phyloP scores from a whole-genome alignment of 2,888 invertebrate genomes.

The Panzeria rudis region DNA sequence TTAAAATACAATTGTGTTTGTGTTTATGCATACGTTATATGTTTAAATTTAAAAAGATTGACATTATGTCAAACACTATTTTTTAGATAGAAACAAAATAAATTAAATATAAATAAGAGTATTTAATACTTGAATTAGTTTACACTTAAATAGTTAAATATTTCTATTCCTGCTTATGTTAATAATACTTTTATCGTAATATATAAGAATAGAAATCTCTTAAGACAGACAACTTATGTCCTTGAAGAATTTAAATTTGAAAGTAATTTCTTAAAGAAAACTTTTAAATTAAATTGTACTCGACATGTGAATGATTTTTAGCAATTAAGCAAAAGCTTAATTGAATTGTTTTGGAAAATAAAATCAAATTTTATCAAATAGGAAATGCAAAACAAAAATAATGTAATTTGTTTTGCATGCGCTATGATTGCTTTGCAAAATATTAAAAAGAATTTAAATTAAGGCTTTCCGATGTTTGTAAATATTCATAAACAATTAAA shows the following conservation, averaged over 20 bases:
- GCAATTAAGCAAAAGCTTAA: slow-evolving; percentile 38
- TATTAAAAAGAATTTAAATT: background rate
- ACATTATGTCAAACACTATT: slow-evolving; percentile 56
- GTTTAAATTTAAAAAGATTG: slow-evolving; percentile 40
- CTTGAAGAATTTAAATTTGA: slow-evolving; percentile 43
- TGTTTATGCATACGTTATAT: background rate
- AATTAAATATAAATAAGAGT: slow-evolving; percentile 29
- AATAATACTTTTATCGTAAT: background rate
- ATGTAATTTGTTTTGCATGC: background rate
- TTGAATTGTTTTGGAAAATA: slow-evolving; percentile 44
- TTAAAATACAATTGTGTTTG: slow-evolving; percentile 20
- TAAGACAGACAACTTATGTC: slow-evolving; percentile 6
- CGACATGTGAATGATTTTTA: slow-evolving; percentile 52
- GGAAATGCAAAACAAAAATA: background rate
- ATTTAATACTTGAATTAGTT: slow-evolving; percentile 24
- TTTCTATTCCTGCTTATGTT: background rate
- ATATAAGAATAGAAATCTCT: background rate
- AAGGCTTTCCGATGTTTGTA: background rate
- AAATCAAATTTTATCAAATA: slow-evolving; percentile 4
- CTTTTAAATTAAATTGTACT: slow-evolving; percentile 14
- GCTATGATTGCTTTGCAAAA: background rate
- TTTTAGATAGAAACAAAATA: slow-evolving; percentile 37
- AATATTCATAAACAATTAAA: too few relatives aligned
- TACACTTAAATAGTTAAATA: slow-evolving; percentile 34
- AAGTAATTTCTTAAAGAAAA: slow-evolving; percentile 11